These are phyloP conservation scores for Ennomos quercinarius DNA, from an alignment of 2,888 invertebrate genomes.

Conservation along the genomic window DNA sequence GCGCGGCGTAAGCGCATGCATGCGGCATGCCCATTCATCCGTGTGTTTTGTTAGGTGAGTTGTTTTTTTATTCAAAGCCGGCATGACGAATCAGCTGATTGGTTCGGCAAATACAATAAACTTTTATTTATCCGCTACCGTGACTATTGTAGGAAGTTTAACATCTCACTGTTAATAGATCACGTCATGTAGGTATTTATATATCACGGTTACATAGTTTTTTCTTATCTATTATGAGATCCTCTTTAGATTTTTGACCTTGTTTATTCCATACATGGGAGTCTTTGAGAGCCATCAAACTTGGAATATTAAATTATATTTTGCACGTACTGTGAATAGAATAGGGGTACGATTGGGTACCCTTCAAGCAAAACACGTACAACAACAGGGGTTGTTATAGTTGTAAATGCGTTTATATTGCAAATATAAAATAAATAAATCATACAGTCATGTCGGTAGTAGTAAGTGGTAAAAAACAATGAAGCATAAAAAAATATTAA, in stretches of 20 bases:
- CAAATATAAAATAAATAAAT: no score
- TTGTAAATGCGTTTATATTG: no score
- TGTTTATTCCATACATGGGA: background rate
- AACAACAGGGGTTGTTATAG: no score
- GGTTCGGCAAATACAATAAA: slow-evolving; percentile 21
- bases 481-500: no score
- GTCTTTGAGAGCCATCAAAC: no score
- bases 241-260: background rate
- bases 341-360: no score
- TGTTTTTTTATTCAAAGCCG: slow-evolving; percentile 38
- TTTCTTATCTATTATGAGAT: background rate
- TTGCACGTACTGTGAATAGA: no score
- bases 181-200: slow-evolving; percentile 7
- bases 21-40: slow-evolving; percentile 59
- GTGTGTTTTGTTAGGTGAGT: slow-evolving; percentile 69
- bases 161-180: slow-evolving; percentile 15
- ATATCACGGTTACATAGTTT: slow-evolving; percentile 2
- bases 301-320: no score
- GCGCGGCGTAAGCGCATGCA: slow-evolving; percentile 67
- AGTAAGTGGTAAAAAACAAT: no score
- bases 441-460: no score
- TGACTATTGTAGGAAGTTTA: background rate
- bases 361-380: no score
- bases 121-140: slow-evolving; percentile 1
- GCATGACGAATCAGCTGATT: slow-evolving; percentile 56